Percentiles rank a stretch among this genome's conserved stretches.
These are phyloP conservation scores for Setipinna tenuifilis DNA, from an alignment of 2,797 vertebrate genomes.

Conservation along the genomic window DNA sequence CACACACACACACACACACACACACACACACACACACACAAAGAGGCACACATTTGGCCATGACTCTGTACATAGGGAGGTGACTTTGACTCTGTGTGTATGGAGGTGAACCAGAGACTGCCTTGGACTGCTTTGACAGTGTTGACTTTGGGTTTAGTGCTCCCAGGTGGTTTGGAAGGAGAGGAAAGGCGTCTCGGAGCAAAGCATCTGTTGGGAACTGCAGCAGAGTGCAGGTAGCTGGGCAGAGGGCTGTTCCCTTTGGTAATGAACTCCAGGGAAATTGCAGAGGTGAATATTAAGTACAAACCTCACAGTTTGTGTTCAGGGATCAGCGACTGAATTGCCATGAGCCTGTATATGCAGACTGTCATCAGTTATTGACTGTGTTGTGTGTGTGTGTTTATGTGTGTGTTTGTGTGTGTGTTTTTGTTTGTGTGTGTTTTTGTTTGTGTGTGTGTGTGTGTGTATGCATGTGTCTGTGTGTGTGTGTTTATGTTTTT, in stretches of 20 bases:
- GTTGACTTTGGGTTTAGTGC: slow-evolving; percentile 61
- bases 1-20: slow-evolving; percentile 3
- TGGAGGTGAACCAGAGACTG: slow-evolving; percentile 56
- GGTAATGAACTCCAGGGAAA: slow-evolving; percentile 43
- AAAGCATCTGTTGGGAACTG: slow-evolving; percentile 42
- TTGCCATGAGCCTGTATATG: slow-evolving; percentile 7
- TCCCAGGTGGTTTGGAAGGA: slow-evolving; percentile 41
- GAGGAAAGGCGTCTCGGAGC: slow-evolving; percentile 38
- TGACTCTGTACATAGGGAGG: slow-evolving; percentile 44
- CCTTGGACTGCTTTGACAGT: slow-evolving; percentile 46
- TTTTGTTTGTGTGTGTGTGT: not conserved
- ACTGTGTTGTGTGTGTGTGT: not conserved
- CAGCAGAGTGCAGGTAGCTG: slow-evolving; percentile 29
- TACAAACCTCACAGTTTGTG: slow-evolving; percentile 41
- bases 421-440: not conserved
- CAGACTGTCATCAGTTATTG: not conserved
- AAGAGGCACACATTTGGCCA: not conserved
- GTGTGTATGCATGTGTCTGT: not conserved
- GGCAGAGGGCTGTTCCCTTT: not conserved
- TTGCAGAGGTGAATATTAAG: slow-evolving; percentile 42
- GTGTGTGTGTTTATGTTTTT: too few relatives aligned
- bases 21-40: not conserved
- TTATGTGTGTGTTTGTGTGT: slow-evolving; percentile 1
- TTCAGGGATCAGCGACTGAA: slow-evolving; percentile 30
- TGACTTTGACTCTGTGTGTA: slow-evolving; percentile 49